Conservation (phyloP, 2,113 vertebrate genomes). For the Jaculus jaculus region DNA sequence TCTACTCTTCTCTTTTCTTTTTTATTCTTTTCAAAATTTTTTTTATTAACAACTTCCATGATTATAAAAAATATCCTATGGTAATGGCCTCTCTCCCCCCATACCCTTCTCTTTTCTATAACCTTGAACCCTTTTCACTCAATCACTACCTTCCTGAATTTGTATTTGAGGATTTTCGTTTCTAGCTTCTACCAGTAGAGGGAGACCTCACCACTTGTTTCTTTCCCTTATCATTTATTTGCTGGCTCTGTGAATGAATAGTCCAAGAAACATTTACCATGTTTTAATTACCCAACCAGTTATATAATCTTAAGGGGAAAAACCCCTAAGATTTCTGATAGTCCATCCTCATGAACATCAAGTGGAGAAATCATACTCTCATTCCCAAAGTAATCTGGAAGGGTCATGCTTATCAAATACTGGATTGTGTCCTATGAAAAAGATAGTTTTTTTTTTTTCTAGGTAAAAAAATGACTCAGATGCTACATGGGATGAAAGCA, state of each 20-base stretch:
- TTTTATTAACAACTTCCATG: no score
- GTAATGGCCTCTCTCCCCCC: no score
- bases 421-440: background rate
- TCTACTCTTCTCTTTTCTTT: background rate
- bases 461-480: background rate
- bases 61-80: no score
- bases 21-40: no score
- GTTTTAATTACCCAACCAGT: background rate
- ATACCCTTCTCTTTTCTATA: background rate
- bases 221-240: background rate
- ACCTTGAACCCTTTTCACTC: background rate
- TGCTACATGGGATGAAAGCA: background rate
- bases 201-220: background rate
- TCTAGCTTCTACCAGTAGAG: constrained; percentile 38
- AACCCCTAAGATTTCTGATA: background rate
- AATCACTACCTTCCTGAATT: background rate
- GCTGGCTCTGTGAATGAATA: no score
- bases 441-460: background rate
- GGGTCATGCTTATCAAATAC: background rate
- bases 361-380: background rate
- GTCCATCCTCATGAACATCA: background rate
- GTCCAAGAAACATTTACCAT: background rate
- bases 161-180: background rate
- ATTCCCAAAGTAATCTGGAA: constrained; percentile 1
- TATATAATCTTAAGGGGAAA: background rate